These are phyloP conservation scores for Archips xylosteana DNA, from an alignment of 2,888 invertebrate genomes.

Conservation along the genomic window DNA sequence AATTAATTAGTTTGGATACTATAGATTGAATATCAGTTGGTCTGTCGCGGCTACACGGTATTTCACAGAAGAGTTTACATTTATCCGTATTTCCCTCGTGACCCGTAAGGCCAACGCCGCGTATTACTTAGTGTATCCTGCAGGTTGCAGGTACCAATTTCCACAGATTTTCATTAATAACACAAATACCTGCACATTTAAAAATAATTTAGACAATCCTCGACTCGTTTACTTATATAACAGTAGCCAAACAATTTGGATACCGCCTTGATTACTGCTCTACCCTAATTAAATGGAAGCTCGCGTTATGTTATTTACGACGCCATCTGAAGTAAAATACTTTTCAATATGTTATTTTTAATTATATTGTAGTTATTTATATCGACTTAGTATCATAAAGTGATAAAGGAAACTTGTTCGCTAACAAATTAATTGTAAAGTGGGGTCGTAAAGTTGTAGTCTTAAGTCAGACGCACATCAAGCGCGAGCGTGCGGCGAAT, in stretches of 20 bases:
- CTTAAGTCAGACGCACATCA: constrained; percentile 51
- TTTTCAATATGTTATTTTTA: constrained; percentile 35
- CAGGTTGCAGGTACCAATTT: too few species aligned
- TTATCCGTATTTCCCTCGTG: background rate
- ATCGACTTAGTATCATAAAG: constrained; percentile 38
- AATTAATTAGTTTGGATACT: background rate
- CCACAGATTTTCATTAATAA: too few species aligned
- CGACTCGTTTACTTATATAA: background rate
- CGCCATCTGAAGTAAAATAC: constrained; percentile 18
- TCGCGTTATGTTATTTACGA: constrained; percentile 32
- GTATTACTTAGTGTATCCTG: too few species aligned
- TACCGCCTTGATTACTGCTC: constrained; percentile 16
- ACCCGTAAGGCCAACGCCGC: too few species aligned
- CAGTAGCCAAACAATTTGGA: background rate
- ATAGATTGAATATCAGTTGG: background rate
- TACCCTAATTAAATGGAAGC: constrained; percentile 21
- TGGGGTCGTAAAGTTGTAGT: constrained; percentile 50
- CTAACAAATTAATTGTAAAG: constrained; percentile 51
- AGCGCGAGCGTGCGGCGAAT: constrained; percentile 55
- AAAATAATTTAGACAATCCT: too few species aligned
- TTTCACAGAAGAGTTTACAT: background rate
- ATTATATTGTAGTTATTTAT: constrained; percentile 44
- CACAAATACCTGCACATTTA: too few species aligned
- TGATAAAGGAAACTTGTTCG: constrained; percentile 44
- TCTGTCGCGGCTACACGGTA: background rate